Evolutionary conservation across 2,888 invertebrate species (phyloP).

Genomic region (Congeria kusceri): DNA sequence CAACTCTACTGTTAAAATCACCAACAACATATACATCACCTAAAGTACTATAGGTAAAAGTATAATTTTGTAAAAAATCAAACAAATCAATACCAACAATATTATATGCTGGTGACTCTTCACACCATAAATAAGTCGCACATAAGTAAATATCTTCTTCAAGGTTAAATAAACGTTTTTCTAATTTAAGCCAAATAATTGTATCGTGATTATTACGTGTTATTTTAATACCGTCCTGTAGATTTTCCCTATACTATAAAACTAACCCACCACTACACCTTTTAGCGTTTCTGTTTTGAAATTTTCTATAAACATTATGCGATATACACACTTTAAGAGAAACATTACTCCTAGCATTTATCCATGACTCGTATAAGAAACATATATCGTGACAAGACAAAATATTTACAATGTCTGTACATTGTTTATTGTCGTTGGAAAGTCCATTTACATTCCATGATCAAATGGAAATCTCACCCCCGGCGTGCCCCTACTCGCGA

Average conservation of each 20-base stretch:
- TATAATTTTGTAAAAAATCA: conserved; percentile 33
- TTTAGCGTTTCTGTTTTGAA: conserved; percentile 7
- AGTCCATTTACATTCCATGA: conserved; percentile 34
- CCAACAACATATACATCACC: conserved; percentile 4
- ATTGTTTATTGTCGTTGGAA: not conserved
- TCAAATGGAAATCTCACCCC: not conserved
- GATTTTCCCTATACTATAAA: not conserved
- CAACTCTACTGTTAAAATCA: conserved; percentile 14
- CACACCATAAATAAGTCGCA: conserved; percentile 29
- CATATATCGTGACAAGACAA: not conserved
- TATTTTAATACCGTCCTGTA: conserved; percentile 11
- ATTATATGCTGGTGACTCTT: conserved; percentile 33
- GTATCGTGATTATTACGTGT: conserved; percentile 29
- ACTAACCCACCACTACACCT: conserved; percentile 22
- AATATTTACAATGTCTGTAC: conserved; percentile 12
- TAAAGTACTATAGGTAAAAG: not conserved
- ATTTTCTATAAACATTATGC: conserved; percentile 18
- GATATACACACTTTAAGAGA: not conserved
- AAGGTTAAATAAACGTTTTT: conserved; percentile 5
- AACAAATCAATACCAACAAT: conserved; percentile 27
- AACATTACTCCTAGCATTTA: not conserved
- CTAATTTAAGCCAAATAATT: conserved; percentile 34
- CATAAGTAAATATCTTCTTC: conserved; percentile 21
- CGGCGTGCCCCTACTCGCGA: conserved; percentile 14
- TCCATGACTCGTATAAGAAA: conserved; percentile 25